Evolutionary conservation across 2,888 invertebrate genomes (phyloP).

Genomic region (Amiota mariae): DNA sequence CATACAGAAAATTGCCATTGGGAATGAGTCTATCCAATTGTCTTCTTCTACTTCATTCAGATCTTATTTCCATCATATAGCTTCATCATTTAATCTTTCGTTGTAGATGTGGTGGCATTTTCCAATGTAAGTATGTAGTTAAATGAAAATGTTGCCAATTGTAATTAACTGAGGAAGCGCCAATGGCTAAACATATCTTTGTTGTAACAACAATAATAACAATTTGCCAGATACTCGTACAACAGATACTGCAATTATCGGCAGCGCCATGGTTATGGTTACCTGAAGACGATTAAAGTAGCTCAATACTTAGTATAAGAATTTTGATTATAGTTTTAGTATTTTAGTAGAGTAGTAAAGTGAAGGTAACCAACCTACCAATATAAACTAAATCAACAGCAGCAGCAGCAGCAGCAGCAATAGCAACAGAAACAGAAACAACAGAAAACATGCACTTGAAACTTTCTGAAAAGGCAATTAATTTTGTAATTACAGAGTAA

Average conservation of each 20-base stretch:
- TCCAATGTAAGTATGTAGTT: background rate
- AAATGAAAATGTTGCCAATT: conserved; percentile 27
- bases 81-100: too few species aligned
- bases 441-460: conserved; percentile 2
- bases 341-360: too few species aligned
- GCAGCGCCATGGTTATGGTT: background rate
- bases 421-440: background rate
- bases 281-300: background rate
- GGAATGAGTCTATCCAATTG: too few species aligned
- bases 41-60: too few species aligned
- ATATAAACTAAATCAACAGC: background rate
- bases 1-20: too few species aligned
- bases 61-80: too few species aligned
- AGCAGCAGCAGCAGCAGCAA: background rate
- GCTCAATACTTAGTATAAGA: conserved; percentile 1
- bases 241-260: conserved; percentile 21
- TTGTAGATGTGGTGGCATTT: background rate
- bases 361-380: background rate
- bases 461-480: conserved; percentile 31
- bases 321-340: conserved; percentile 25
- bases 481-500: conserved; percentile 29
- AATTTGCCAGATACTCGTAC: conserved; percentile 6
- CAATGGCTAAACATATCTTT: background rate
- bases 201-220: too few species aligned
- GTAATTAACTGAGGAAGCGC: conserved; percentile 19